Base-by-base conservation (phyloP, 2,797 vertebrate genomes). In the Pachyuromys duprasi region DNA sequence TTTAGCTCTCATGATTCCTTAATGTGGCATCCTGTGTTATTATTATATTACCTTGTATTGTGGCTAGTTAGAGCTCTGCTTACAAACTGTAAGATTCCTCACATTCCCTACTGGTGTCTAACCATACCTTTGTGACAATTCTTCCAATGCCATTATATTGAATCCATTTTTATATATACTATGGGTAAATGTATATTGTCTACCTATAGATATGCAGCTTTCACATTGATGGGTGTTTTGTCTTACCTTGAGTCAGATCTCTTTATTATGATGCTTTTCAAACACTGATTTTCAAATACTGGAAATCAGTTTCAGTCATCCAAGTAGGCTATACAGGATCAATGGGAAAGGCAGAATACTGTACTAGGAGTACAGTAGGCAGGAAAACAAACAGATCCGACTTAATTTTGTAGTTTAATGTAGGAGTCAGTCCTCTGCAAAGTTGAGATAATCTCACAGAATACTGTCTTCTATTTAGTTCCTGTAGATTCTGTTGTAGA, bases 401-500 rank as follows among this genome's bases (percentile, higher is more conserved):
- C 5, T 65, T 42, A 75, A 9, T 84, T 79, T 87, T 8, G 22
- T 91, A 91, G 18, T 91, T 84, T 82, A 90, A 79, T 39, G 91
- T 88, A 86, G 62, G 9, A 86, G 42, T 76, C 36, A 82, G 7
- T 84, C 92, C 72, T 86, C 45, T 62, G 42, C 17, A 75, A 96
- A 53, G 8, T 39, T 94, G 33, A 91, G 95, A 87, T 79, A 89
- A 93, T 95, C 9, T 91, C 72, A 75, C n/a, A 15, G 93, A 94
- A 78, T 86, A 79, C 53, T 94, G 86, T 91, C 93, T 95, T 93
- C 78, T 94, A 82, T 93, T 93, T 88, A 84, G 13, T 92, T 96
- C 92, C 49, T 79, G 8, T 81, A 36, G 11, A 63, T 18, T 67
- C 13, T 86, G 2, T 81, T 79, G 8, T 81, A 36, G 11, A 63